Conservation (phyloP, 2,797 vertebrate species). For the Gallinago solitaria region DNA sequence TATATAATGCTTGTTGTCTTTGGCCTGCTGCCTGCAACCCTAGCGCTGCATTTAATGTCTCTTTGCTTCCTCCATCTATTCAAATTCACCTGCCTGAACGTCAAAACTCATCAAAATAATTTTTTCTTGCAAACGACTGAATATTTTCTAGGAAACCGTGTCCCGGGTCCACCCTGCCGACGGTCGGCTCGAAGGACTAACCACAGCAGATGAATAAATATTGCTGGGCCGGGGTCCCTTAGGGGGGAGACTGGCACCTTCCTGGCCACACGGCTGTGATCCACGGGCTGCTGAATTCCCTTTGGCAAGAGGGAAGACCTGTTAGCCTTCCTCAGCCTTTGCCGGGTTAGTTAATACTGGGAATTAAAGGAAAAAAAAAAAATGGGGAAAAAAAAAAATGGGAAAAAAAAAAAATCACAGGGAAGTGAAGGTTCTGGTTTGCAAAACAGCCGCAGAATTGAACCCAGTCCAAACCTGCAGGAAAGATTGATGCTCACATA, state of each 20-base stretch:
- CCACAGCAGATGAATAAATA: accelerated
- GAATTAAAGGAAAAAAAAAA: background rate
- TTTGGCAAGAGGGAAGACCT: background rate
- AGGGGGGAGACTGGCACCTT: background rate
- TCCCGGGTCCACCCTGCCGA: background rate
- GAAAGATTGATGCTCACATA: background rate
- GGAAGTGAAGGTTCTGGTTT: background rate
- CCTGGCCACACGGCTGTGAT: background rate
- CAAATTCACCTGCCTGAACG: background rate
- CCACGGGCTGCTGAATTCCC: background rate
- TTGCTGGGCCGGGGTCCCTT: accelerated
- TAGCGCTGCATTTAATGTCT: accelerated
- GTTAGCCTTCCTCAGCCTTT: background rate
- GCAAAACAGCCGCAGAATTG: background rate
- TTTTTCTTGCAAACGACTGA: background rate
- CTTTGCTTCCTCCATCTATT: background rate
- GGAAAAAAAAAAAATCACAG: accelerated
- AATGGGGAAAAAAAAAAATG: background rate
- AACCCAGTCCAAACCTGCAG: background rate
- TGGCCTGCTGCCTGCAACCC: background rate
- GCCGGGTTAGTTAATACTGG: background rate
- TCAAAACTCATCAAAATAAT: background rate
- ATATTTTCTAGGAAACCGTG: background rate
- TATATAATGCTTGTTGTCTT: accelerated
- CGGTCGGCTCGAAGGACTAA: background rate